Base-by-base conservation (phyloP, 2,113 vertebrate genomes). In the Brachyhypopomus occidentalis region DNA sequence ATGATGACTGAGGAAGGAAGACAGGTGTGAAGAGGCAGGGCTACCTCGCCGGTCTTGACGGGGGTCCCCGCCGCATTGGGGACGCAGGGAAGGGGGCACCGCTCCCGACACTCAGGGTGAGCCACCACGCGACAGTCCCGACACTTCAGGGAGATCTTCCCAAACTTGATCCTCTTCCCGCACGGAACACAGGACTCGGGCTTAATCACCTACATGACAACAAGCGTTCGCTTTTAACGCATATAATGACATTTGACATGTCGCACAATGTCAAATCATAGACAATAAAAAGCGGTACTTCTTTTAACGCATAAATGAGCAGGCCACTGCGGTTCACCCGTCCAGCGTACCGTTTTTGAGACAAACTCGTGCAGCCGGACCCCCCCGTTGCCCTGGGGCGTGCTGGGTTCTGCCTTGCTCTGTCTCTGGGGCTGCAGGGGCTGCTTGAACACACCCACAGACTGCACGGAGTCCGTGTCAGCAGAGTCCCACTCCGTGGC, bases 161-260 rank as follows among this genome's bases (percentile, higher is more conserved):
- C 98, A 91, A 99, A 99, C 88, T 97, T 99, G 77, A 99, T 96
- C 77, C 96, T 93, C 88, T 98, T 99, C 0, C 97, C 97, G 79
- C 97, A 99, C 0, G 98, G 97, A n/a, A 99, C 96, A 17, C 98
- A 99, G 0, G 96, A 96, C 64, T 99, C 97, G 0, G 98, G 97
- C 84, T 99, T 99, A 88, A 99, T 99, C 88, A 98, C 97, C 98
- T 99, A 38, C 3, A 73, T 22, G 16, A 71, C 0, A 74, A 5
- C 4, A 9, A 11, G 14, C 2, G 55, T 38, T 73, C 17, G 38
- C 5, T 45, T 34, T 9, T 23, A 9, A 83, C 2, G 4, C 23
- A 27, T 17, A 30, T 12, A 75, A 69, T 11, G 0, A 5, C n/a
- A n/a, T 30, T 30, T 30, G 30, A 1, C 30, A 73, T 4, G 8